Percentiles rank a stretch among this genome's conserved stretches.
Evolutionary conservation across 2,797 vertebrate species (phyloP).

Genomic region (Sphaeramia orbicularis): DNA sequence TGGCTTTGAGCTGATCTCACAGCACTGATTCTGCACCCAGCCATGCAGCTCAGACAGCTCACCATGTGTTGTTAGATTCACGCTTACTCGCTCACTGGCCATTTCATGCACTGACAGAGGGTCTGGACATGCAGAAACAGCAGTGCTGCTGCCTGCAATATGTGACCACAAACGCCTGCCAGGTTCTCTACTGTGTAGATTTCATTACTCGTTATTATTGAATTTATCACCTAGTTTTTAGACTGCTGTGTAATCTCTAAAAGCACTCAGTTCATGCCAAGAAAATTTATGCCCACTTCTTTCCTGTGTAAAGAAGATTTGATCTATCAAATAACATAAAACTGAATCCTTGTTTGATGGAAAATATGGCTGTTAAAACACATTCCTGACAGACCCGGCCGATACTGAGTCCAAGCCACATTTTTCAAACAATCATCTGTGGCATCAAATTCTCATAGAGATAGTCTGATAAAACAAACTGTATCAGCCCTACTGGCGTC

Average conservation of each 20-base stretch:
- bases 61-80: conserved; percentile 60
- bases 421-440: conserved; percentile 33
- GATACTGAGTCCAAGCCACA: conserved; percentile 12
- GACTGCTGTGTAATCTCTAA: conserved; percentile 41
- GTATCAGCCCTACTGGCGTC: background rate
- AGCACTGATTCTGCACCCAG: conserved; percentile 33
- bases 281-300: conserved; percentile 22
- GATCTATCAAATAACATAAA: conserved; percentile 24
- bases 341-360: conserved; percentile 26
- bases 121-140: conserved; percentile 38
- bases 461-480: conserved; percentile 21
- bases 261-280: conserved; percentile 30
- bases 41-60: conserved; percentile 57
- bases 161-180: conserved; percentile 47
- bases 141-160: conserved; percentile 48
- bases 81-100: conserved; percentile 41
- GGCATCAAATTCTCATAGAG: conserved; percentile 35
- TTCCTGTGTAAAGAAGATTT: conserved; percentile 5
- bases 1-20: conserved; percentile 44
- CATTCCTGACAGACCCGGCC: conserved; percentile 14
- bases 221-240: conserved; percentile 40
- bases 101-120: conserved; percentile 42
- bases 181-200: conserved; percentile 46
- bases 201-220: conserved; percentile 53
- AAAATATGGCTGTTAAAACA: conserved; percentile 22